Conservation (phyloP, 2,113 vertebrate genomes). For the Pangasianodon hypophthalmus region DNA sequence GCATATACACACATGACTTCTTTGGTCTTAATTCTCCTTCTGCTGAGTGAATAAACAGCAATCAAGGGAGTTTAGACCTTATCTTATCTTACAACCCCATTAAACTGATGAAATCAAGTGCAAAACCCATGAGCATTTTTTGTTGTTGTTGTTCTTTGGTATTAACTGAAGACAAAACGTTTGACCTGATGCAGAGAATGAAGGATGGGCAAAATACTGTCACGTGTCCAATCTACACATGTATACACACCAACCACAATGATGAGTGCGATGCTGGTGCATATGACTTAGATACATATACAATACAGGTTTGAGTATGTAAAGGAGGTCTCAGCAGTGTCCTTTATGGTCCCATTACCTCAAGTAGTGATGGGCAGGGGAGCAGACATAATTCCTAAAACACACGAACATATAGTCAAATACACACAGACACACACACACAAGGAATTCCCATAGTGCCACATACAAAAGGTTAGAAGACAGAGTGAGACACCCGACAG, state of each 20-base stretch:
- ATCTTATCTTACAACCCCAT: neutral
- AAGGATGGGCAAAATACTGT: conserved; percentile 36
- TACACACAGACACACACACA: conserved; percentile 60
- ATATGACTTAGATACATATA: conserved; percentile 36
- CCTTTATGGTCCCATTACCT: conserved; percentile 67
- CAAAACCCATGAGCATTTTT: neutral
- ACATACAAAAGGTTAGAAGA: conserved; percentile 44
- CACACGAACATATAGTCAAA: conserved; percentile 70
- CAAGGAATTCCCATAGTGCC: conserved; percentile 48
- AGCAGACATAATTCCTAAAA: conserved; percentile 81
- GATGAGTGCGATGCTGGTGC: conserved; percentile 40
- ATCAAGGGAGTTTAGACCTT: neutral
- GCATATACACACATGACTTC: neutral
- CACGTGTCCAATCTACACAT: conserved; percentile 12
- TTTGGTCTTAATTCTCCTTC: neutral
- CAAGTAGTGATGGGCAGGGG: conserved; percentile 75
- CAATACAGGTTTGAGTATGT: conserved; percentile 21
- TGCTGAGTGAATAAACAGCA: neutral
- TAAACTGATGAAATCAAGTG: neutral
- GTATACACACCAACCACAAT: conserved; percentile 46
- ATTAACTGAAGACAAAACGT: neutral
- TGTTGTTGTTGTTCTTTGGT: neutral
- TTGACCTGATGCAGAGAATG: conserved; percentile 24
- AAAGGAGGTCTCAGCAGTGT: conserved; percentile 28
- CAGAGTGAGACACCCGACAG: conserved; percentile 36